Conservation (phyloP, 2,113 vertebrate species). For the Reinhardtius hippoglossoides region DNA sequence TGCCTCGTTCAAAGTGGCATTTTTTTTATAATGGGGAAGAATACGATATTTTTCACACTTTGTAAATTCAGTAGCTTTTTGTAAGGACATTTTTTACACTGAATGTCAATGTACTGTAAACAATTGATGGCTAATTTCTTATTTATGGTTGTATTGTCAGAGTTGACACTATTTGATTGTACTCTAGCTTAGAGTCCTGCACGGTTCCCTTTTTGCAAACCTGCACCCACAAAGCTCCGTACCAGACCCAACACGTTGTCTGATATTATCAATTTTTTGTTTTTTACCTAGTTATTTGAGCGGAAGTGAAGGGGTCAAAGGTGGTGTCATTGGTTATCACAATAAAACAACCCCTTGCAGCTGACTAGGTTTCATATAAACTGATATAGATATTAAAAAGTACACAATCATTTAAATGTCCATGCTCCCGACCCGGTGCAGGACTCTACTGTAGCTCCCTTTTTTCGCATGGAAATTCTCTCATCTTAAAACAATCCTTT, state of each 20-base stretch:
- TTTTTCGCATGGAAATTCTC: not conserved
- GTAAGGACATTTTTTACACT: slow-evolving; percentile 81
- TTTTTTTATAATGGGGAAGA: slow-evolving; percentile 79
- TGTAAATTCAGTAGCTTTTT: slow-evolving; percentile 86
- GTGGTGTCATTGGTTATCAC: no score
- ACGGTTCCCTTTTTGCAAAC: not conserved
- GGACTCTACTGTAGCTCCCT: no score
- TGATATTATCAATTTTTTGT: no score
- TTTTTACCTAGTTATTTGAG: no score
- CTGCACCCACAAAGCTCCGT: no score
- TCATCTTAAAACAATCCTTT: slow-evolving; percentile 6
- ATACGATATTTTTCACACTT: slow-evolving; percentile 91
- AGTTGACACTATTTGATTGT: slow-evolving; percentile 60
- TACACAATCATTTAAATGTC: not conserved
- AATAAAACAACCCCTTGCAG: no score
- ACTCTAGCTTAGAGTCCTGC: slow-evolving; percentile 1
- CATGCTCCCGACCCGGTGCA: not conserved
- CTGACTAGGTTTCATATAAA: no score
- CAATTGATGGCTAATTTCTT: slow-evolving; percentile 45
- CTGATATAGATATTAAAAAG: no score
- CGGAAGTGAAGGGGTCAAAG: no score
- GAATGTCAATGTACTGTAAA: slow-evolving; percentile 74
- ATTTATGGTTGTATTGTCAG: slow-evolving; percentile 49
- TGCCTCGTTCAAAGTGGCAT: slow-evolving; percentile 93
- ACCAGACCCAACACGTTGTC: no score